Conservation (phyloP, 2,113 vertebrate genomes). For the Macaca fascicularis region T2T-MFA8v1.1 NC_088389.1:88965001-88965500, state of each 20-base stretch:
- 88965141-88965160: conserved; percentile 26
- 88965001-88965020: background rate
- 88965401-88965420: background rate
- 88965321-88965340: conserved; percentile 44
- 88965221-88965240: conserved; percentile 36
- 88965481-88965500: too few relatives aligned
- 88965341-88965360: conserved; percentile 52
- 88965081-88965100: conserved; percentile 14
- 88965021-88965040: background rate
- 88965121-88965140: conserved; percentile 63
- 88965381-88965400: background rate
- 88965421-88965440: background rate
- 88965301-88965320: conserved; percentile 32
- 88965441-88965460: background rate
- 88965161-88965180: conserved; percentile 54
- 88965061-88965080: background rate
- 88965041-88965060: background rate
- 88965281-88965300: conserved; percentile 56
- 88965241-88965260: conserved; percentile 37
- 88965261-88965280: conserved; percentile 51
- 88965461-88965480: background rate
- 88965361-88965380: conserved; percentile 44
- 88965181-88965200: conserved; percentile 61
- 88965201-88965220: conserved; percentile 69
- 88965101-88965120: conserved; percentile 63